Percentiles rank a stretch among this genome's conserved stretches.
phyloP scores from a whole-genome alignment of 2,797 vertebrate genomes.

The Philypnodon macrostomus region DNA sequence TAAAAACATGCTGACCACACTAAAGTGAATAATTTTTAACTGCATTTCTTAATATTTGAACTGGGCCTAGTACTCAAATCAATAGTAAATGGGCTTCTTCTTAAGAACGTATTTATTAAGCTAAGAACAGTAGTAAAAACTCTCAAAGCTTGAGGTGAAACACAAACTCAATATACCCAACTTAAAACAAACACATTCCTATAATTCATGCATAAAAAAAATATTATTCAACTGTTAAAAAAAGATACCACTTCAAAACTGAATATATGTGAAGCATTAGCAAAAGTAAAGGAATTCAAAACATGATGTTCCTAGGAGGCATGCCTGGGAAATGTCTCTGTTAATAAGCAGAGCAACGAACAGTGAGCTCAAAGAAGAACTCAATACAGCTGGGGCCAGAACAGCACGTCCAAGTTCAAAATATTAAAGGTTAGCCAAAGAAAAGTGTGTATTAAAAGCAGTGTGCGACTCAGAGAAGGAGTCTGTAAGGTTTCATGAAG shows the following conservation, averaged over 20 bases:
- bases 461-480: constrained; percentile 34
- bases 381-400: constrained; percentile 29
- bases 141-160: constrained; percentile 63
- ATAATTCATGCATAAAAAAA: constrained; percentile 41
- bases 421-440: constrained; percentile 19
- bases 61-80: no score
- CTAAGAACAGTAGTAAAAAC: constrained; percentile 17
- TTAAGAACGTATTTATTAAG: no score
- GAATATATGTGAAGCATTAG: constrained; percentile 26
- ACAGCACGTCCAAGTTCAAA: constrained; percentile 27
- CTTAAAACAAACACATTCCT: constrained; percentile 35
- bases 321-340: constrained; percentile 46
- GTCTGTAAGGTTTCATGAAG: constrained; percentile 29
- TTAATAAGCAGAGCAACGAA: constrained; percentile 67
- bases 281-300: constrained; percentile 13
- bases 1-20: no score
- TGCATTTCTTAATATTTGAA: no score
- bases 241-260: constrained; percentile 24
- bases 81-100: no score
- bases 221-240: no score
- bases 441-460: constrained; percentile 32
- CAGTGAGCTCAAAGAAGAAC: constrained; percentile 32
- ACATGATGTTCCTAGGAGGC: constrained; percentile 26
- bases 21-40: no score
- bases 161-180: constrained; percentile 33